phyloP scores from a whole-genome alignment of 1,140 invertebrate species.

The Trypoxylus dichotomus region DNA sequence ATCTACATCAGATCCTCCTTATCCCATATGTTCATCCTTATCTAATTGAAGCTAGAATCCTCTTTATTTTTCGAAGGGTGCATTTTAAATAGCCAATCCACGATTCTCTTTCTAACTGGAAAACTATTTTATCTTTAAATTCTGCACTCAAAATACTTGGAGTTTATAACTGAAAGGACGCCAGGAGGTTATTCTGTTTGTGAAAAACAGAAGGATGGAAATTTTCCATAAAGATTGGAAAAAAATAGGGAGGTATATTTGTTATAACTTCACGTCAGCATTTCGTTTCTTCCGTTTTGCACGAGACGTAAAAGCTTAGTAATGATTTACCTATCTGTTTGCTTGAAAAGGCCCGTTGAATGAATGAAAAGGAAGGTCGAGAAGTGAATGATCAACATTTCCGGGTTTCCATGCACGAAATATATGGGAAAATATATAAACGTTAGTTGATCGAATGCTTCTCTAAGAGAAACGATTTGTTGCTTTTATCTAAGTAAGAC shows the following conservation, averaged over 20 bases:
- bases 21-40: background rate
- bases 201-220: background rate
- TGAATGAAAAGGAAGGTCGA: background rate
- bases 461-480: background rate
- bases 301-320: background rate
- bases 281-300: background rate
- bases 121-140: conserved; percentile 27
- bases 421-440: background rate
- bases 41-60: conserved; percentile 22
- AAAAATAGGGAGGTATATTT: background rate
- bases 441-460: background rate
- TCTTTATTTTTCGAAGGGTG: conserved; percentile 25
- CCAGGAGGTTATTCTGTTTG: background rate
- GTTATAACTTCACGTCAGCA: background rate
- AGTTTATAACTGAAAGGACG: background rate
- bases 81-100: conserved; percentile 29
- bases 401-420: background rate
- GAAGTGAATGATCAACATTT: conserved; percentile 6
- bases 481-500: background rate
- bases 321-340: conserved; percentile 4
- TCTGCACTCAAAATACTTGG: background rate
- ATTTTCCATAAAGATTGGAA: background rate
- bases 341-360: background rate
- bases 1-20: background rate
- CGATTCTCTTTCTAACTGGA: background rate